Evolutionary conservation across 1,140 invertebrate genomes (phyloP).

Genomic region (Colletes gigas): DNA sequence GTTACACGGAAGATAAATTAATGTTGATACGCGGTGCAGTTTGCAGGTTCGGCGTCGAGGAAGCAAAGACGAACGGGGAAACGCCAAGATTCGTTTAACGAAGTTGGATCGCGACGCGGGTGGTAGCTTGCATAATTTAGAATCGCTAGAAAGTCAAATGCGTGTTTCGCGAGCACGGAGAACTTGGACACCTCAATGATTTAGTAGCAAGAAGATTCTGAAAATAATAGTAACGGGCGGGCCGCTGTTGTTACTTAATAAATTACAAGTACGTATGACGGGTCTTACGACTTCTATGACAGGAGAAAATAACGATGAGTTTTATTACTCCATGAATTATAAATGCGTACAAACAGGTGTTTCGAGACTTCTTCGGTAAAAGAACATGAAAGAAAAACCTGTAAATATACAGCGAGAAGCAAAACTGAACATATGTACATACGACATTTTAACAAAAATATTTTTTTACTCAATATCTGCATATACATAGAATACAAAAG

Average conservation of each 20-base stretch:
- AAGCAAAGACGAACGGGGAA: background rate
- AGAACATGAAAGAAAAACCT: no score
- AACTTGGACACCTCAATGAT: background rate
- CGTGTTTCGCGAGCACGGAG: background rate
- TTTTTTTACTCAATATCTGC: no score
- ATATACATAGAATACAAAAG: no score
- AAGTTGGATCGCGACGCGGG: background rate
- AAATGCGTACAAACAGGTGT: background rate
- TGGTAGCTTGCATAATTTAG: background rate
- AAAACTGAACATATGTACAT: no score
- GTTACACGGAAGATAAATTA: conserved; percentile 5
- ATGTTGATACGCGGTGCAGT: conserved; percentile 1
- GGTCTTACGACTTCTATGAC: no score
- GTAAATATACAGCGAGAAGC: no score
- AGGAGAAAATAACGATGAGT: background rate
- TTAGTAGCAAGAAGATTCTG: background rate
- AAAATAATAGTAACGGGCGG: background rate
- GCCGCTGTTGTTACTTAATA: background rate
- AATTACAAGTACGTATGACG: conserved; percentile 3
- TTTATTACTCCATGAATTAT: conserved; percentile 19
- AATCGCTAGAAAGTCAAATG: background rate
- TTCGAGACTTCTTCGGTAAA: no score
- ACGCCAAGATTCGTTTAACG: conserved; percentile 16
- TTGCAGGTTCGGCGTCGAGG: background rate
- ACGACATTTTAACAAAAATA: no score